These are phyloP conservation scores for Conomelus anceps DNA, from an alignment of 2,888 invertebrate genomes.

Conservation along the genomic window DNA sequence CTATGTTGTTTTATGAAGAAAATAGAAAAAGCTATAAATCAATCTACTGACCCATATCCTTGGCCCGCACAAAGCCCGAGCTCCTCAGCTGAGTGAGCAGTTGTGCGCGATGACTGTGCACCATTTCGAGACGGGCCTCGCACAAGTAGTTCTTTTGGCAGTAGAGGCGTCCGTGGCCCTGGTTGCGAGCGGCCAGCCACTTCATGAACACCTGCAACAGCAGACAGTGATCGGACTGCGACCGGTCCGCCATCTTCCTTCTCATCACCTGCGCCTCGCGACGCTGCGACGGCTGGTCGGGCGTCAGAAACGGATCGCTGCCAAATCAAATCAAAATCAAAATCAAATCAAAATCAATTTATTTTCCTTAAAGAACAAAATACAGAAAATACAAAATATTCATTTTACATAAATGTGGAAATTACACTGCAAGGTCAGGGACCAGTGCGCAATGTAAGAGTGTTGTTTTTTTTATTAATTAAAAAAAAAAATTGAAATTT, in stretches of 20 bases:
- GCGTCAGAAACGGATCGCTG: constrained; percentile 71
- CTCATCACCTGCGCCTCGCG: constrained; percentile 54
- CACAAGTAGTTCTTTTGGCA: constrained; percentile 72
- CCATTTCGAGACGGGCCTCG: constrained; percentile 81
- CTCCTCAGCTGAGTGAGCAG: constrained; percentile 73
- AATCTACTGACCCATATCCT: constrained; percentile 44
- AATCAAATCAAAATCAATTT: too few relatives aligned
- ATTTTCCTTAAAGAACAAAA: too few relatives aligned
- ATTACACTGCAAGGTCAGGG: too few relatives aligned
- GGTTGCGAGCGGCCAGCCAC: constrained; percentile 50
- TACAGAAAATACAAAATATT: too few relatives aligned
- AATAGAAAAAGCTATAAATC: neutral
- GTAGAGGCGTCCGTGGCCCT: constrained; percentile 59
- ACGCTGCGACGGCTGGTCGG: constrained; percentile 60
- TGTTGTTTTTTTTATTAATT: too few relatives aligned
- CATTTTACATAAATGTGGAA: too few relatives aligned
- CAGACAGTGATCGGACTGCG: constrained; percentile 85
- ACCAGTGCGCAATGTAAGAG: too few relatives aligned
- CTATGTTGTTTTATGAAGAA: constrained; percentile 15
- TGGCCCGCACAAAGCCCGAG: constrained; percentile 61
- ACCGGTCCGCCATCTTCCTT: constrained; percentile 63
- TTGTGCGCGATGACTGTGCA: constrained; percentile 75
- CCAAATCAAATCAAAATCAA: constrained; percentile 26
- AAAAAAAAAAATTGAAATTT: too few relatives aligned
- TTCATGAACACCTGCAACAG: constrained; percentile 41